A percentile compares a stretch with the other conserved stretches of the same genome.
phyloP scores from a whole-genome alignment of 2,113 vertebrate genomes.

The Cygnus atratus region DNA sequence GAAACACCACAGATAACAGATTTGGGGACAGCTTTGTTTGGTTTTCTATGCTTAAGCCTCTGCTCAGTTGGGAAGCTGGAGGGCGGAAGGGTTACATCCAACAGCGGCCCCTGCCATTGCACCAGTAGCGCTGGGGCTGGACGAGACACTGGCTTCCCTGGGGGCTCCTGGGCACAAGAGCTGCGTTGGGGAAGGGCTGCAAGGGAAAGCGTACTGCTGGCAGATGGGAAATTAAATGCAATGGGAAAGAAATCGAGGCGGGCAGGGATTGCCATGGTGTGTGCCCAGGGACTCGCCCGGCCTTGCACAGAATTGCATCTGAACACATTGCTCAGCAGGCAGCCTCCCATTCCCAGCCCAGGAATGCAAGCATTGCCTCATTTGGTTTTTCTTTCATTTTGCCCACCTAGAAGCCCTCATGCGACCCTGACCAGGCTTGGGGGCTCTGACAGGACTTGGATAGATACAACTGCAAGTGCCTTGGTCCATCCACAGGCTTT shows the following conservation, averaged over 20 bases:
- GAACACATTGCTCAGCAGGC: fast-evolving
- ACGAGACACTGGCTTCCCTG: fast-evolving
- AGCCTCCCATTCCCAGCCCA: neutral
- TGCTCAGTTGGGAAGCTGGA: neutral
- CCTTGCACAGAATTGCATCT: neutral
- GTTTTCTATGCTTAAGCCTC: neutral
- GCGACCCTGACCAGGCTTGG: fast-evolving
- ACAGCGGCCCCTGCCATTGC: neutral
- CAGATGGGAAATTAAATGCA: neutral
- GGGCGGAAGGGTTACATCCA: neutral
- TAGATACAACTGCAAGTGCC: neutral
- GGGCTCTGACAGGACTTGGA: neutral
- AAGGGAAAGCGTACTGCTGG: neutral
- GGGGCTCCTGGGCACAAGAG: neutral
- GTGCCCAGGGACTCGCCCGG: fast-evolving
- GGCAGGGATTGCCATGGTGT: neutral
- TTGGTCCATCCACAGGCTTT: neutral
- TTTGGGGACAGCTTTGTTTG: neutral
- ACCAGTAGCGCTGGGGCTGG: fast-evolving
- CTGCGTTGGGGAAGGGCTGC: neutral
- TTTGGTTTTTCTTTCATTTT: neutral
- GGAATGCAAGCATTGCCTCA: neutral
- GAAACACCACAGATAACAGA: conserved; percentile 23
- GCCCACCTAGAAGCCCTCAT: neutral
- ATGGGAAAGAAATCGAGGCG: neutral